Base-by-base conservation (phyloP, 2,113 vertebrate species). In the Heterochromis multidens region DNA sequence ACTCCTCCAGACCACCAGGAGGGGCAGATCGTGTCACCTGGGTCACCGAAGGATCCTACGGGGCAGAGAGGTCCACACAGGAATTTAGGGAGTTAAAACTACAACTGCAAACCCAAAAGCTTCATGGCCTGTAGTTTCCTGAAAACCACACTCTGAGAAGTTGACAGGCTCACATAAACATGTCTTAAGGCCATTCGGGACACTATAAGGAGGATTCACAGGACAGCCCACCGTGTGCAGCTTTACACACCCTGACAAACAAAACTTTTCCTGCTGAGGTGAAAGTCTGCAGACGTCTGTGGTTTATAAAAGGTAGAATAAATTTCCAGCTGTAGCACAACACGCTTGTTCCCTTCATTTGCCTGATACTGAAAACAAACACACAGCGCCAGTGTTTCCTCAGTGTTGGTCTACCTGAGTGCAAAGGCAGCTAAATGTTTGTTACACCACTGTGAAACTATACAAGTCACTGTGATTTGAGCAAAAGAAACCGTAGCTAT, bases 11-110 rank as follows among this genome's bases (percentile, higher is more conserved):
- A 80, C 97, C 94, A 85, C 95, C 97, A 60, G 98, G 97, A 74
- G 98, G 97, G 90, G 96, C 95, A 89, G 97, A 98, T 93, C 96
- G 97, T 78, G 97, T 99, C 95, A 99, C 98, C 91, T 99, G 99
- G 46, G 98, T 99, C 96, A 99, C 99, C 3, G 99, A 99, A 80
- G 99, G 99, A 96, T 99, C 99, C 99, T 99, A 90, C 1, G 23
- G 43, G 74, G 77, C 13, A 88, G 61, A 91, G 33, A 88, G 25
- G 81, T 90, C 12, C 40, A 88, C 12, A 35, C 11, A 72, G 63
- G 27, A 62, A n/a, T 84, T 77, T 19, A 59, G 46, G 49, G 40
- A 58, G 14, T 63, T 60, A 76, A 81, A 80, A 63, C 65, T 60
- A 63, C 43, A 63, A 56, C 17, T 8, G 52, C 29, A 79, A 23